A percentile compares a stretch with the other conserved stretches of the same genome.
phyloP scores from a whole-genome alignment of 2,888 invertebrate species.

The Lampropteryx suffumata region DNA sequence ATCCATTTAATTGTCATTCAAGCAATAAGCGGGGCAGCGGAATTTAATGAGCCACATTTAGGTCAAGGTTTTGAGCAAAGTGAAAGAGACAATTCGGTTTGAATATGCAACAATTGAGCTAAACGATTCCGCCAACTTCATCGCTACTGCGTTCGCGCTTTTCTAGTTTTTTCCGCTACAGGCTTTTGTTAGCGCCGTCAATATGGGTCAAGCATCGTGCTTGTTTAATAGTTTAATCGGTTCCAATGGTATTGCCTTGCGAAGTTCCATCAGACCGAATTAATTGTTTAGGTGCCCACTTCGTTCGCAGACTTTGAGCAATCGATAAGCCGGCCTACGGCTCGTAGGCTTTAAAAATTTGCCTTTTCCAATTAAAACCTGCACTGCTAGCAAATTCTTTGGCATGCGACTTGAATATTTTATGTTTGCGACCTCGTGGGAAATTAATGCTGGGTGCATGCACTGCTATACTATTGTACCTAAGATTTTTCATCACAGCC shows the following conservation, averaged over 20 bases:
- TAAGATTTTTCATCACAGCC: conserved; percentile 49
- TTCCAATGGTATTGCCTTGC: conserved; percentile 24
- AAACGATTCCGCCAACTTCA: conserved; percentile 27
- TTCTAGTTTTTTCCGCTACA: conserved; percentile 1
- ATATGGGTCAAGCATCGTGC: conserved; percentile 13
- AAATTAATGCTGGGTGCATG: conserved; percentile 63
- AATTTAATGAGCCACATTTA: conserved; percentile 70
- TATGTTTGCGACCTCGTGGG: conserved; percentile 59
- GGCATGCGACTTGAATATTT: conserved; percentile 61
- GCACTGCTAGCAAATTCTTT: conserved; percentile 54
- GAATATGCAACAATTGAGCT: conserved; percentile 40
- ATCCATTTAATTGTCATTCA: conserved; percentile 68
- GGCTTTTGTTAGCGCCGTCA: conserved; percentile 5
- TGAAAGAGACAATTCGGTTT: conserved; percentile 23
- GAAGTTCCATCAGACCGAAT: conserved; percentile 5
- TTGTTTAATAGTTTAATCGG: conserved; percentile 28
- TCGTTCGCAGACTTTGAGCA: conserved; percentile 25
- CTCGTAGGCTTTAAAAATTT: conserved; percentile 40
- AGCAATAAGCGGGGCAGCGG: conserved; percentile 64
- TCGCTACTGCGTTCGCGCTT: conserved; percentile 4
- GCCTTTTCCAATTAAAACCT: conserved; percentile 59
- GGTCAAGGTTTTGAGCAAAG: conserved; percentile 59
- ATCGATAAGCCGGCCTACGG: conserved; percentile 37
- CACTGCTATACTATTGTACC: conserved; percentile 51
- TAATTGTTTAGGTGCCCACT: conserved; percentile 27